Evolutionary conservation across 2,113 vertebrate genomes (phyloP).

Genomic region (Andinoacara biseriatus): DNA sequence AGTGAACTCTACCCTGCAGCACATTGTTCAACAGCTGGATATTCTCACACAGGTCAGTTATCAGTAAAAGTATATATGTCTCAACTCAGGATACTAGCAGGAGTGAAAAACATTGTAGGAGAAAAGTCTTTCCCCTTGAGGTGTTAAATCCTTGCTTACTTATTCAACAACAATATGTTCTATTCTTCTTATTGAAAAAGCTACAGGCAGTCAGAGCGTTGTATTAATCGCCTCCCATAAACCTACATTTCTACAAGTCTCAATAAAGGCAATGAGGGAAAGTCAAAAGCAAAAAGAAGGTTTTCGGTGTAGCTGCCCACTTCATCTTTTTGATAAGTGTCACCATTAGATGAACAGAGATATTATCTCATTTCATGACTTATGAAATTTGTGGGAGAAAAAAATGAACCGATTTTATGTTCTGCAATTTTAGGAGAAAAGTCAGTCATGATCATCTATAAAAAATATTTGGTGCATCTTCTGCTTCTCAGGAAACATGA

Average conservation of each 20-base stretch:
- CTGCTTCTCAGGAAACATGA: not conserved
- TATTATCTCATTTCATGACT: not conserved
- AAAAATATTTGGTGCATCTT: not conserved
- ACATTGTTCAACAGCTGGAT: constrained; percentile 90
- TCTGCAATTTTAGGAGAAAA: not conserved
- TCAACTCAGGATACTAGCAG: not conserved
- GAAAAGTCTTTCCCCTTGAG: not conserved
- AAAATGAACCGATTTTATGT: not conserved
- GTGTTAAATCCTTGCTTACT: not conserved
- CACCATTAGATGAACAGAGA: not conserved
- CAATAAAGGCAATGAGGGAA: not conserved
- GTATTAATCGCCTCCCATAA: too few relatives aligned
- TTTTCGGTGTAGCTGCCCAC: not conserved
- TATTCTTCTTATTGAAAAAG: not conserved
- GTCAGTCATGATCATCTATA: not conserved
- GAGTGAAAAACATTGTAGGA: not conserved
- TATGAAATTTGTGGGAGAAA: not conserved
- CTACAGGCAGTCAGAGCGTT: not conserved
- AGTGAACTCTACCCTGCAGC: constrained; percentile 80
- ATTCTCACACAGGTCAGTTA: constrained; percentile 88
- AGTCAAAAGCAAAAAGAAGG: not conserved
- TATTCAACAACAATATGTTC: not conserved
- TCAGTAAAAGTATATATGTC: not conserved
- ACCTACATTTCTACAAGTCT: not conserved
- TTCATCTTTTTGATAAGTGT: not conserved